These are phyloP conservation scores for Sitta carolinensis DNA, from an alignment of 2,797 vertebrate species.

Conservation along the genomic window DNA sequence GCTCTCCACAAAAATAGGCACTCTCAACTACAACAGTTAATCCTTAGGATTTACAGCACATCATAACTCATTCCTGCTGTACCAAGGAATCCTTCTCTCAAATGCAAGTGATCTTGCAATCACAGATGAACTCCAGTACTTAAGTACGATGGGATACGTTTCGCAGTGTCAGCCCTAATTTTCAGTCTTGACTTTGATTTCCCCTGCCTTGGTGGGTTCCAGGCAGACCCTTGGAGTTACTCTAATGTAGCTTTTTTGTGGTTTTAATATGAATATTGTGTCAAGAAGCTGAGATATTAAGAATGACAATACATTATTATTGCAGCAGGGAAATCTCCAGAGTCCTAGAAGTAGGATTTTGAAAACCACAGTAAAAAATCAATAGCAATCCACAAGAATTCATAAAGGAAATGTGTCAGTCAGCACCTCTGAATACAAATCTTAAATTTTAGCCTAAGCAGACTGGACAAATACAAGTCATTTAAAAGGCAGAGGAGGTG, in stretches of 20 bases:
- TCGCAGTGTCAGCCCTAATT: conserved; percentile 57
- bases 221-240: conserved; percentile 28
- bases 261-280: conserved; percentile 81
- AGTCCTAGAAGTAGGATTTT: conserved; percentile 84
- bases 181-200: conserved; percentile 64
- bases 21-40: conserved; percentile 19
- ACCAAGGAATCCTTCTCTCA: background rate
- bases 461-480: conserved; percentile 55
- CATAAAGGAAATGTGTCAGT: conserved; percentile 82
- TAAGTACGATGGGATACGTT: conserved; percentile 46
- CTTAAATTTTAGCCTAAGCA: conserved; percentile 70
- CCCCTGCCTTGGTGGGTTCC: conserved; percentile 15
- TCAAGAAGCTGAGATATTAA: conserved; percentile 83
- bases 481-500: conserved; percentile 13
- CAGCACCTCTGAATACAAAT: conserved; percentile 80
- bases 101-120: conserved; percentile 26
- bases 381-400: conserved; percentile 89
- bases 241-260: conserved; percentile 60
- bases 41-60: conserved; percentile 20
- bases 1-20: conserved; percentile 31
- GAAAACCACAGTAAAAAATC: conserved; percentile 90
- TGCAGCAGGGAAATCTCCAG: conserved; percentile 77
- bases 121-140: conserved; percentile 36
- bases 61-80: background rate
- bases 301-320: conserved; percentile 85